Evolutionary conservation across 1,140 invertebrate genomes (phyloP), one percentile per base, ranked within the genome.

Genomic region (Pachypsylla venusta): DNA sequence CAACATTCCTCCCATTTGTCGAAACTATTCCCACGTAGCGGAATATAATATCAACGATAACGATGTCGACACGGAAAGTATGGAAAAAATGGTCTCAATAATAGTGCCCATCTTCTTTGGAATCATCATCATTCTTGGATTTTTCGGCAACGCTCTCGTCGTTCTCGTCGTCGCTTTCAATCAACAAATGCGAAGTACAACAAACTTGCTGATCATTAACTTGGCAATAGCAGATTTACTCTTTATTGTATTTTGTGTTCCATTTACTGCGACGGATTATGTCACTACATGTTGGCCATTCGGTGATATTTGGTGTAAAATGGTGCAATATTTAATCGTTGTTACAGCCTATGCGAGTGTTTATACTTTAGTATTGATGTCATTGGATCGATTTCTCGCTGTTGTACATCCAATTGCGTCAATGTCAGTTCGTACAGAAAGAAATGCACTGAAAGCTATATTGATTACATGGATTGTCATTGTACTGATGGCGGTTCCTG

Each of bases 231-330:
- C 93, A 4, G 93, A 98, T 71, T 74, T 97, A 7, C 79, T 94
- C 4, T 97, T 98, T 71, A 90, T 97, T 35, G 81, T 93, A 48
- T 93, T 97, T 71, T 98, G 93, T 74, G 91, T 97, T 25, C 93
- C 93, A 0, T 93, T 92, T 68, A 94, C 90, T 2, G 89, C 88
- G 1, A 83, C 84, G 14, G 89, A 93, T 66, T 93, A 92, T 71
- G 85, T 89, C 0, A 72, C 90, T 64, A 80, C 83, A 0, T 80
- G 80, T 68, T 97, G 93, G 93, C 89, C 89, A 0, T 95, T 95
- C 68, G 91, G 92, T 10, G 81, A 85, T 65, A 69, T 83, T 58
- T 93, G 89, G 87, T 96, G 93, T 74, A 89, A 90, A 74, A 81
- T 89, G 20, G 86, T 91, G 1, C 81, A 87, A 67, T 89, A 87